phyloP scores from a whole-genome alignment of 1,140 invertebrate genomes.

The Zaprionus ornatus region DNA sequence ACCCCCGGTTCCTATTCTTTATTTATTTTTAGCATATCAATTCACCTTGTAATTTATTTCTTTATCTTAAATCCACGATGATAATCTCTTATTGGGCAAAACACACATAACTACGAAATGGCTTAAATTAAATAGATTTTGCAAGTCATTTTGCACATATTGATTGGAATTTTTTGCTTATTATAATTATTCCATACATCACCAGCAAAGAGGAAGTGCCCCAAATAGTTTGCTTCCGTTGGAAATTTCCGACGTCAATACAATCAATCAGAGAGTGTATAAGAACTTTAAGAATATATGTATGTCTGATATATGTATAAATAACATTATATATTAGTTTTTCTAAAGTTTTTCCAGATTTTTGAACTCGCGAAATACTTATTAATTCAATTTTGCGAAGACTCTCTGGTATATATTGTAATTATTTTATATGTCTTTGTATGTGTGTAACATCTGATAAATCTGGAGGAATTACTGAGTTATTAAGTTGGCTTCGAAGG shows the following conservation, averaged over 20 bases:
- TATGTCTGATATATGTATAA: too few relatives aligned
- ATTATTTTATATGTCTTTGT: neutral
- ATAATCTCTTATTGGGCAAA: neutral
- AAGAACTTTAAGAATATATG: neutral
- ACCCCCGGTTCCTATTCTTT: neutral
- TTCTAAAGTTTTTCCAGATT: neutral
- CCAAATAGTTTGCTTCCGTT: slow-evolving; percentile 5
- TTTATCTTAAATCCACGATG: neutral
- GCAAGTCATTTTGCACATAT: slow-evolving; percentile 2
- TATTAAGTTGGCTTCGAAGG: neutral
- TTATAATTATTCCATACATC: slow-evolving; percentile 3
- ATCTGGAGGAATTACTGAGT: neutral
- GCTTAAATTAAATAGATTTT: neutral
- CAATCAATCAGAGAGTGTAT: neutral
- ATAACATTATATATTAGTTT: neutral
- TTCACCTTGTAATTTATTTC: neutral
- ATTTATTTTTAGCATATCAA: neutral
- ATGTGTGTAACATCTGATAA: neutral
- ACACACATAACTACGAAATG: neutral
- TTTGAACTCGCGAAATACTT: neutral
- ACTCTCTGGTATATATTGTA: neutral
- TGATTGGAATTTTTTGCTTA: neutral
- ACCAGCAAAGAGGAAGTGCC: neutral
- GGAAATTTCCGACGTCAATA: neutral
- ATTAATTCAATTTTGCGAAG: neutral